These are phyloP conservation scores for Melikaiella ostensackeni DNA, from an alignment of 2,888 invertebrate genomes.

Conservation along the genomic window DNA sequence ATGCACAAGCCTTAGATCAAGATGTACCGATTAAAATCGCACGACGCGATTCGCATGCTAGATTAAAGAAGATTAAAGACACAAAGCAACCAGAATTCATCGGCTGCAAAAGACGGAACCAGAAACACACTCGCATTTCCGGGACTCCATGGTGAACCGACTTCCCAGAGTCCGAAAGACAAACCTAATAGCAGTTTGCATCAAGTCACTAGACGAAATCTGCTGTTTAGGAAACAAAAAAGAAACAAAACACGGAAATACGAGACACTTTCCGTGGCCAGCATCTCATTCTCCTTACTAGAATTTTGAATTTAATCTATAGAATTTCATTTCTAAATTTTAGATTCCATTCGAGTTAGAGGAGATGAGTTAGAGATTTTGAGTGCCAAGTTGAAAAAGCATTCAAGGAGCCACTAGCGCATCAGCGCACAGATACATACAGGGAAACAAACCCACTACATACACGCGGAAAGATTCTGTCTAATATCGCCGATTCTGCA, in stretches of 20 bases:
- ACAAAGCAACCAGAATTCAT: constrained; percentile 34
- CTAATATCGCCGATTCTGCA: constrained; percentile 36
- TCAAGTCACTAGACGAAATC: constrained; percentile 1
- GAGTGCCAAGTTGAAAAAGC: constrained; percentile 13
- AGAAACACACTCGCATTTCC: constrained; percentile 39
- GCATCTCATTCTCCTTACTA: neutral
- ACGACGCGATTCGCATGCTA: constrained; percentile 44
- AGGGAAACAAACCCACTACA: constrained; percentile 17
- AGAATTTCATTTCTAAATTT: neutral
- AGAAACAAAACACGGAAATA: neutral
- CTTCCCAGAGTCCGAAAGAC: constrained; percentile 37
- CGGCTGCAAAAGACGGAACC: constrained; percentile 29
- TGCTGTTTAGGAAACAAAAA: constrained; percentile 1
- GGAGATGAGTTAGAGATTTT: neutral
- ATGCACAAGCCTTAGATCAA: constrained; percentile 38
- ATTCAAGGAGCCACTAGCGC: constrained; percentile 28
- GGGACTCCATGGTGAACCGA: constrained; percentile 36
- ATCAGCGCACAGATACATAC: constrained; percentile 14
- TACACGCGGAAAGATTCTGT: constrained; percentile 38
- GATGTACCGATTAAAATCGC: constrained; percentile 44
- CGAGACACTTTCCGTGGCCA: constrained; percentile 17
- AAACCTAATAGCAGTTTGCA: constrained; percentile 9
- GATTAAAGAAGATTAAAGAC: constrained; percentile 26
- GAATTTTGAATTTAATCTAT: neutral
- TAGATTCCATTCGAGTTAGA: neutral